Conservation (phyloP, 2,113 vertebrate species). For the Phyllopteryx taeniolatus region DNA sequence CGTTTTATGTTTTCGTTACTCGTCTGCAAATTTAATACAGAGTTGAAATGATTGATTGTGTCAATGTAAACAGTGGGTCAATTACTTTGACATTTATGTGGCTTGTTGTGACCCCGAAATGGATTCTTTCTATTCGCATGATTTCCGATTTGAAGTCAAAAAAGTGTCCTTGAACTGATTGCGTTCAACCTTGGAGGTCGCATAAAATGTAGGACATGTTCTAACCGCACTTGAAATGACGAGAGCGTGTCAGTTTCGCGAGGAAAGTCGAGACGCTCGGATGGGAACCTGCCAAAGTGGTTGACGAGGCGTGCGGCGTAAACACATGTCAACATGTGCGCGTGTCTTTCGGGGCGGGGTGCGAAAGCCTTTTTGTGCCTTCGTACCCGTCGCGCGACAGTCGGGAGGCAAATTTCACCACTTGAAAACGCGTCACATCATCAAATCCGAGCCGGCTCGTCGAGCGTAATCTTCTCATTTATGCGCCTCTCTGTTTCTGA, state of each 20-base stretch:
- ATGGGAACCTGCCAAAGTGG: slow-evolving; percentile 57
- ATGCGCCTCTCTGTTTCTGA: slow-evolving; percentile 60
- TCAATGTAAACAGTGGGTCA: too few species aligned
- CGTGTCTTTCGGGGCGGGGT: slow-evolving; percentile 47
- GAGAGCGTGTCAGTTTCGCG: slow-evolving; percentile 34
- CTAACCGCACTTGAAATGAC: slow-evolving; percentile 30
- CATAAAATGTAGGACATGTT: background rate
- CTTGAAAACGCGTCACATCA: slow-evolving; percentile 41
- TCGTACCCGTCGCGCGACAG: slow-evolving; percentile 50
- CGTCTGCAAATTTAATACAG: too few species aligned
- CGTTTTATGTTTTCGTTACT: too few species aligned
- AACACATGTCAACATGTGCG: slow-evolving; percentile 61
- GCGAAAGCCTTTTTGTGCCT: slow-evolving; percentile 50
- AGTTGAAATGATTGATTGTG: too few species aligned
- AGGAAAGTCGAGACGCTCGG: slow-evolving; percentile 18
- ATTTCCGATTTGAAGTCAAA: background rate
- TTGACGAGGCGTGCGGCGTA: slow-evolving; percentile 61
- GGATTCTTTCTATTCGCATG: background rate
- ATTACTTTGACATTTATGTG: too few species aligned
- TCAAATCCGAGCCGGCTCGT: slow-evolving; percentile 67
- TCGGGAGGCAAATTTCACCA: slow-evolving; percentile 54
- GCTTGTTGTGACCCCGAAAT: background rate
- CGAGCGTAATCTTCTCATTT: slow-evolving; percentile 77
- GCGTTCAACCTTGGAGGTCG: background rate
- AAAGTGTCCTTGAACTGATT: background rate